Conservation (phyloP, 1,140 invertebrate genomes). For the Calephelis nemesis region DNA sequence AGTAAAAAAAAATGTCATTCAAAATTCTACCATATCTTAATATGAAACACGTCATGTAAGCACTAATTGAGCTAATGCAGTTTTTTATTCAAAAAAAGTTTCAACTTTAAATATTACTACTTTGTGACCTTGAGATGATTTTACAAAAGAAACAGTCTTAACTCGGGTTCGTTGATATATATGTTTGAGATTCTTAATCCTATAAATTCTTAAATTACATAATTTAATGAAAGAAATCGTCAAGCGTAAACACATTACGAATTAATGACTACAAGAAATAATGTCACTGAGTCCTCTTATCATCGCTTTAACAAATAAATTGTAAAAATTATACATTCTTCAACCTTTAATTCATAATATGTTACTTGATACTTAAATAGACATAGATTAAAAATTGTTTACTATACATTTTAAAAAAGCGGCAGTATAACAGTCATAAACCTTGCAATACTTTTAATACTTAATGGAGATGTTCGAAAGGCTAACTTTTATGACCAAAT, state of each 20-base stretch:
- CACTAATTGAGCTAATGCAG: neutral
- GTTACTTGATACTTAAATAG: slow-evolving; percentile 9
- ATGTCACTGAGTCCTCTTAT: neutral
- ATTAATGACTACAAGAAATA: neutral
- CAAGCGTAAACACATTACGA: neutral
- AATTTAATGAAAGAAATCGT: neutral
- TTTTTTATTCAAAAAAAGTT: neutral
- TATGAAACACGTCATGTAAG: neutral
- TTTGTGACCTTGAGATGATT: neutral
- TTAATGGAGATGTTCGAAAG: slow-evolving; percentile 9
- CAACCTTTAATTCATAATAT: neutral
- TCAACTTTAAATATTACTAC: neutral
- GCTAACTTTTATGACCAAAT: neutral
- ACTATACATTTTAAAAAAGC: slow-evolving; percentile 10
- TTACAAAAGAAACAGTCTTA: neutral
- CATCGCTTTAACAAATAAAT: neutral
- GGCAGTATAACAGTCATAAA: slow-evolving; percentile 12
- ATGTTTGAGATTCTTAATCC: slow-evolving; percentile 7
- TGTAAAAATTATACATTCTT: neutral
- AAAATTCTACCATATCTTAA: too few relatives aligned
- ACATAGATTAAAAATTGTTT: slow-evolving; percentile 18
- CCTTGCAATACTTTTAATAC: slow-evolving; percentile 8
- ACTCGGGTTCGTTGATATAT: neutral
- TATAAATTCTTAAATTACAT: slow-evolving; percentile 3
- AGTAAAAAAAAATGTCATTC: too few relatives aligned